Evolutionary conservation across 2,797 vertebrate species (phyloP), one percentile per base, ranked within the genome.

Genomic region (Eutrigla gurnardus): DNA sequence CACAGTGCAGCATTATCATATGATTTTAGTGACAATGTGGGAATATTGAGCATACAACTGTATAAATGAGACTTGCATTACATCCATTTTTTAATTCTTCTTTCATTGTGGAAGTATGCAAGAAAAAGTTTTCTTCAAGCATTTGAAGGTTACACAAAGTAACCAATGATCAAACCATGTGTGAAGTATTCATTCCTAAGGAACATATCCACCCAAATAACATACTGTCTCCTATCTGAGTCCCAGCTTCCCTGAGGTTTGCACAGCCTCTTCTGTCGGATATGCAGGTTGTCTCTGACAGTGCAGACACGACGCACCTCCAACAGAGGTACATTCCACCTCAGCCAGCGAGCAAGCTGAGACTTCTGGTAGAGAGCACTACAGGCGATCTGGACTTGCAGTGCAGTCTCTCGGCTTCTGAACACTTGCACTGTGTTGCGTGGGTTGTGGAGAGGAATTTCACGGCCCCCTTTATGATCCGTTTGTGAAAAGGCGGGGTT

Each of bases 391-490:
- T 77, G 68, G 78, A 69, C 65, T 63, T 47, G 2, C 15, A 53
- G 54, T 74, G n/a, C 11, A 62, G 42, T 69, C 43, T 79, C 77
- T 65, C 67, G 73, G 65, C 78, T 80, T 66, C 42, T 62, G 42
- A 87, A 77, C 42, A 50, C 65, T 65, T 60, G 55, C 46, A 59
- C 62, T 75, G 25, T 63, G 64, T 76, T 82, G 78, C 43, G 46
- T 67, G 80, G 78, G 81, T 75, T 82, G 78, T 58, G 12, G 52
- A 63, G 65, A 61, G 64, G 77, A 79, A 73, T 78, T 65, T 80
- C 71, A 65, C 55, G 63, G 65, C 45, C 79, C 64, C 66, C 66
- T 85, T 88, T 83, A 80, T 81, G 83, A 81, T 59, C 35, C 58
- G 71, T 70, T 73, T 45, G 58, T 18, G 62, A 78, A 60, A 68